Evolutionary conservation across 2,888 invertebrate species (phyloP), one percentile per base, ranked within the genome.

Genomic region (Synergus gifuensis): DNA sequence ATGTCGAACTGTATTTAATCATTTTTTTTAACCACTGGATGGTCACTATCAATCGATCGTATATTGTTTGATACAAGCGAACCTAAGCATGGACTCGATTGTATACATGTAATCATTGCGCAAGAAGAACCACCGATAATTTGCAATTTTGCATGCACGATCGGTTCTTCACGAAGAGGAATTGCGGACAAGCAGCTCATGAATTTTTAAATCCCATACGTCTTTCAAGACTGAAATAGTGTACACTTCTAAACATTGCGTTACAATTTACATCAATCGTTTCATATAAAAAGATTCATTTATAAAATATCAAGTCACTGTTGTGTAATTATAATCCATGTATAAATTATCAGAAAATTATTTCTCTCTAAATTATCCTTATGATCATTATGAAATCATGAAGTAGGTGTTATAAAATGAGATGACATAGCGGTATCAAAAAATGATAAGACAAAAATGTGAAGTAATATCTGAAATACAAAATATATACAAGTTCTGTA

Each of bases 131-230:
- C 60, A 73, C 80, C 81, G 85, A 88, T 88, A 89, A 88, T 88
- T 84, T 82, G 84, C 84, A 88, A 88, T 89, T 89, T 88, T 86
- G 86, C 82, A 89, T 89, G 84, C 89, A 85, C 67, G 82, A 85
- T 85, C 82, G 80, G 54, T 73, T 73, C 73, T 54, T 16, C 16
- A 11, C 16, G 36, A 40, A 46, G 44, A 67, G 42, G 76, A 67
- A 69, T 73, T 76, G 76, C 49, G 79, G 76, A 77, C 69, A 60
- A 60, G 60, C 22, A 22, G 22, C 22, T 60, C 60, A 60, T 60
- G 22, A 60, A 60, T 60, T 11, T 60, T 60, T 28, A 28, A 12
- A 60, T 22, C 60, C 18, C 14, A 60, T 60, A 12, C 22, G 22
- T 22, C 60, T 60, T 60, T 60, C 60, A 22, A 22, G 22, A 60